Evolutionary conservation across 2,888 invertebrate species (phyloP).

Genomic region (Mimas tiliae): DNA sequence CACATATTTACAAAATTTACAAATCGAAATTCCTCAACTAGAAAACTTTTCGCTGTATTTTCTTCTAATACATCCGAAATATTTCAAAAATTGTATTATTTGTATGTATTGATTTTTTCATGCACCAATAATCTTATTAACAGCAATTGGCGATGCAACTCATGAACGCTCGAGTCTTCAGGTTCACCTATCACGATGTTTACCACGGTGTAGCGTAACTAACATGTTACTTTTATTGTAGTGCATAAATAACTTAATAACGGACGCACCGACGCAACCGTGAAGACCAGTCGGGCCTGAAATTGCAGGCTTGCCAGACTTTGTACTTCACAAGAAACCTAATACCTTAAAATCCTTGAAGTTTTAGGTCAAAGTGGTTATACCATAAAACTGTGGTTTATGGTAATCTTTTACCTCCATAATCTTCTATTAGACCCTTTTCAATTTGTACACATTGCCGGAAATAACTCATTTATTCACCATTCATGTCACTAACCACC

Average conservation of each 20-base stretch:
- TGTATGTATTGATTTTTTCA: not conserved
- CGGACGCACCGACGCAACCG: slow-evolving; percentile 21
- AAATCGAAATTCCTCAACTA: too few species aligned
- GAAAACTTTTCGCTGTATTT: not conserved
- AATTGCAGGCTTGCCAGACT: not conserved
- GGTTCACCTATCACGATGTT: slow-evolving; percentile 12
- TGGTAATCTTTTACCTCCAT: slow-evolving; percentile 65
- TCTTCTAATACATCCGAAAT: not conserved
- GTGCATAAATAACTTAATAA: slow-evolving; percentile 13
- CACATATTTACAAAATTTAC: too few species aligned
- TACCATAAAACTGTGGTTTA: slow-evolving; percentile 36
- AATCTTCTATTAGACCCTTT: slow-evolving; percentile 56
- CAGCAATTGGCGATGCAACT: not conserved
- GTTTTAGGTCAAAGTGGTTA: not conserved
- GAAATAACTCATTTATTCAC: slow-evolving; percentile 43
- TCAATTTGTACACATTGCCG: slow-evolving; percentile 69
- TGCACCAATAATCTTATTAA: not conserved
- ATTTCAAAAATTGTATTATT: not conserved
- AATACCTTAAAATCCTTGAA: not conserved
- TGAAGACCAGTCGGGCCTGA: slow-evolving; percentile 7
- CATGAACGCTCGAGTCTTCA: not conserved
- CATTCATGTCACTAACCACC: slow-evolving; percentile 16
- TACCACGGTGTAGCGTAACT: slow-evolving; percentile 1
- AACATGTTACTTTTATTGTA: not conserved
- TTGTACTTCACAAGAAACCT: not conserved